Percentiles rank a stretch among this genome's conserved stretches.
Conservation (phyloP, 2,113 vertebrate genomes). For the Emydura subglobosa region DNA sequence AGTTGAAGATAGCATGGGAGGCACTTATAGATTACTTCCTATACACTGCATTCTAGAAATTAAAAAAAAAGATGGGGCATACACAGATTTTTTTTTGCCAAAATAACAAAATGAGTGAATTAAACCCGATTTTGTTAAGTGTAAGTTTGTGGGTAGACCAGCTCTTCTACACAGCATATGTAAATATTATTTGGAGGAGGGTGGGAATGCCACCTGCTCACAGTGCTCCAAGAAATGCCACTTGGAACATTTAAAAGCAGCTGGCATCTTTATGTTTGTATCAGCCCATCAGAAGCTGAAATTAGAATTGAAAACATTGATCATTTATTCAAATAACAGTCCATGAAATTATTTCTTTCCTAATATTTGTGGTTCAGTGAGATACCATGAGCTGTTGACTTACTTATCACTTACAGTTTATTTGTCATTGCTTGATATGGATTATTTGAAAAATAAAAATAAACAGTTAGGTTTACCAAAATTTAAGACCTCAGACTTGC, state of each 20-base stretch:
- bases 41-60: not conserved
- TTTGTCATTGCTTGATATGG: slow-evolving; percentile 35
- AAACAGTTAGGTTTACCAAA: not conserved
- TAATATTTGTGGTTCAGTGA: slow-evolving; percentile 67
- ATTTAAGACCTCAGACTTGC: slow-evolving; percentile 11
- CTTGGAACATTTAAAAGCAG: slow-evolving; percentile 74
- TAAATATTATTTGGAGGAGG: slow-evolving; percentile 70
- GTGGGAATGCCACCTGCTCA: slow-evolving; percentile 75
- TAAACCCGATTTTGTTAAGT: not conserved
- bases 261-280: slow-evolving; percentile 79
- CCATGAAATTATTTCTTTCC: slow-evolving; percentile 74
- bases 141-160: slow-evolving; percentile 55
- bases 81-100: not conserved
- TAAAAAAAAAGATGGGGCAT: not conserved
- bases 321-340: slow-evolving; percentile 60
- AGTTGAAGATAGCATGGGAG: not conserved
- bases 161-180: slow-evolving; percentile 37
- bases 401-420: slow-evolving; percentile 56
- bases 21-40: not conserved
- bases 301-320: slow-evolving; percentile 75
- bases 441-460: slow-evolving; percentile 42
- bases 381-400: slow-evolving; percentile 54
- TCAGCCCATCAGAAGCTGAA: slow-evolving; percentile 73
- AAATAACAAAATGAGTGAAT: not conserved
- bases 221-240: slow-evolving; percentile 68